Base-by-base conservation (phyloP, 2,888 invertebrate genomes). In the Linnaemya vulpina region DNA sequence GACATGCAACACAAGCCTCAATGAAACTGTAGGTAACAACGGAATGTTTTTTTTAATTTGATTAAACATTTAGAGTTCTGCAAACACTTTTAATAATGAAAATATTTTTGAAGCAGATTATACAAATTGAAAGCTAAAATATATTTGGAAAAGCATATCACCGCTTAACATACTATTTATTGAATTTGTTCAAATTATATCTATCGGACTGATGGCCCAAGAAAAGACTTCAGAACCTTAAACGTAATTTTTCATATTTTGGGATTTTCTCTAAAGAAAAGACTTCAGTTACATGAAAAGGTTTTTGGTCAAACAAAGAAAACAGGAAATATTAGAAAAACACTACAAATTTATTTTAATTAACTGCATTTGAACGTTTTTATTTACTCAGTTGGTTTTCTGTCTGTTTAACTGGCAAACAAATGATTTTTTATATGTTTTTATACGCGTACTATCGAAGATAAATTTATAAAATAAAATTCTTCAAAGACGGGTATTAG, bases 341-440 rank as follows among this genome's bases (percentile, higher is more conserved):
- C 4, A 40, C 11, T 25, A 55, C 1, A 38, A 38, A 38, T 17
- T 60, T 17, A 17, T 60, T 60, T 60, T 35, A 60, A 60, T 60
- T 60, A 60, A 60, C 11, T 11, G 17, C 10, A 60, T 38, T 35
- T 60, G 1, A 38, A 5, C 60, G n/a, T n/a, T 60, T 38, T 38
- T 60, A 17, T 60, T 60, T 38, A 30, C 30, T 38, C 25, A 60
- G 38, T 60, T 60, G 60, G 3, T 60, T 35, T 35, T 35, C 10
- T 11, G 11, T 38, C 60, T 74, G 49, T 38, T 62, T 38, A 38
- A 49, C 4, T 49, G n/a, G 40, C 35, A 55, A 55, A 67, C 30
- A 43, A 35, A 67, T 67, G 46, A 55, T 67, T 11, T 63, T 55
- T 60, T 30, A n/a, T n/a, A n/a, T n/a, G 43, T 5, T 55, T 60